phyloP scores from a whole-genome alignment of 2,888 invertebrate genomes.

The Stenoptilia bipunctidactyla region DNA sequence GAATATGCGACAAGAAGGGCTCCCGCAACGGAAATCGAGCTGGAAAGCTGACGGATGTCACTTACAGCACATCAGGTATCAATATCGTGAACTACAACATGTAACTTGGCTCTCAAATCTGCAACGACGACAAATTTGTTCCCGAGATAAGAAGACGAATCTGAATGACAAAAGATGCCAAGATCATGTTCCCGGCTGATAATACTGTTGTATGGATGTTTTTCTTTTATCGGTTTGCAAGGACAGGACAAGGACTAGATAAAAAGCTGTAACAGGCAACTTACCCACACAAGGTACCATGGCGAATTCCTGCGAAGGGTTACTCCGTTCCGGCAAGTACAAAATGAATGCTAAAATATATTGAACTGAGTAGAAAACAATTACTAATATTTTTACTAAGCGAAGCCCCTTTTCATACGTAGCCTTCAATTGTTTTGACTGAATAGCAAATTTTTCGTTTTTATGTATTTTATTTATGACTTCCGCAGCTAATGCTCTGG shows the following conservation, averaged over 20 bases:
- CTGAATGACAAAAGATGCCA: neutral
- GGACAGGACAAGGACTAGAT: too few relatives aligned
- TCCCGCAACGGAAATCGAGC: too few relatives aligned
- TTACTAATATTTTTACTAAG: conserved; percentile 31
- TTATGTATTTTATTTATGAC: conserved; percentile 24
- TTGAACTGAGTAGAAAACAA: conserved; percentile 33
- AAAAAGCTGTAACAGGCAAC: conserved; percentile 9
- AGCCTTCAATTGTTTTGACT: conserved; percentile 17
- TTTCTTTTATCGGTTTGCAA: too few relatives aligned
- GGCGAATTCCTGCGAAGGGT: conserved; percentile 29
- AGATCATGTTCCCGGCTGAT: neutral
- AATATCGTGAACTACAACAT: too few relatives aligned
- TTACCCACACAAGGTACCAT: conserved; percentile 50
- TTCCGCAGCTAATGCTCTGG: conserved; percentile 25
- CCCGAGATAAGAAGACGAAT: neutral
- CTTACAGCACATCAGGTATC: too few relatives aligned
- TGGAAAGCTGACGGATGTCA: too few relatives aligned
- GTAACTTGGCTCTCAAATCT: too few relatives aligned
- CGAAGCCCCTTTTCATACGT: conserved; percentile 28
- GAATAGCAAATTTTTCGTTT: conserved; percentile 24
- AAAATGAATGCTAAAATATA: conserved; percentile 22
- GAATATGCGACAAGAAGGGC: too few relatives aligned
- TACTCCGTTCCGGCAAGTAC: conserved; percentile 34
- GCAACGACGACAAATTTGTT: too few relatives aligned
- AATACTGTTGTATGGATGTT: too few relatives aligned